Evolutionary conservation across 2,888 invertebrate genomes (phyloP).

Genomic region (Eristalis tenax): DNA sequence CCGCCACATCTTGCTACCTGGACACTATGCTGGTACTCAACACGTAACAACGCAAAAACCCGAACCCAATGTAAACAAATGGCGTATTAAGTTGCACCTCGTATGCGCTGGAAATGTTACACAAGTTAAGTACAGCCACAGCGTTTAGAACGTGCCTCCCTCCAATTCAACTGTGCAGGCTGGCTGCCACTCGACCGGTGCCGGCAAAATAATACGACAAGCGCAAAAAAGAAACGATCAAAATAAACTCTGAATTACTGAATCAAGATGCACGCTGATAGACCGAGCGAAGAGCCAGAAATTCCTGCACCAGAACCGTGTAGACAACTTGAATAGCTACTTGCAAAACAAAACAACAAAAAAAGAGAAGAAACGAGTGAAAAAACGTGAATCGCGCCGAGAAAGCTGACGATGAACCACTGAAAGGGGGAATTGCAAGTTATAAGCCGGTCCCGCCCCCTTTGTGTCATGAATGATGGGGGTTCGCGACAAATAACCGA

Average conservation of each 20-base stretch:
- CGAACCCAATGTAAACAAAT: constrained; percentile 37
- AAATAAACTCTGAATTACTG: constrained; percentile 42
- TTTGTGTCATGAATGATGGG: background rate
- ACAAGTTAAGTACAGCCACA: constrained; percentile 35
- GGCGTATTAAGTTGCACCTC: constrained; percentile 28
- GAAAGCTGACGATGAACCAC: background rate
- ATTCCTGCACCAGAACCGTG: constrained; percentile 13
- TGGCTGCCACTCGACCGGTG: constrained; percentile 27
- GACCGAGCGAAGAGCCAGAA: constrained; percentile 36
- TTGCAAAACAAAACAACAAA: background rate
- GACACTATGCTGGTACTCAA: background rate
- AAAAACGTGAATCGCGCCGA: constrained; percentile 10
- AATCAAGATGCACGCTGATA: constrained; percentile 4
- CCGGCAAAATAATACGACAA: constrained; percentile 46
- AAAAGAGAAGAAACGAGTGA: background rate
- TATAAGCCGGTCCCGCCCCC: background rate
- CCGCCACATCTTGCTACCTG: background rate
- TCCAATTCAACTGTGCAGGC: background rate
- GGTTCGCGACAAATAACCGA: background rate
- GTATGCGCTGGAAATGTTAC: background rate
- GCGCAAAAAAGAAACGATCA: constrained; percentile 9
- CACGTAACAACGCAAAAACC: background rate
- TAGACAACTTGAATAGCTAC: background rate
- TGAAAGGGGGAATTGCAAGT: background rate
- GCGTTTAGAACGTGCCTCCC: background rate